These are phyloP conservation scores for Hepsetus odoe DNA, from an alignment of 2,113 vertebrate genomes.

Conservation along the genomic window DNA sequence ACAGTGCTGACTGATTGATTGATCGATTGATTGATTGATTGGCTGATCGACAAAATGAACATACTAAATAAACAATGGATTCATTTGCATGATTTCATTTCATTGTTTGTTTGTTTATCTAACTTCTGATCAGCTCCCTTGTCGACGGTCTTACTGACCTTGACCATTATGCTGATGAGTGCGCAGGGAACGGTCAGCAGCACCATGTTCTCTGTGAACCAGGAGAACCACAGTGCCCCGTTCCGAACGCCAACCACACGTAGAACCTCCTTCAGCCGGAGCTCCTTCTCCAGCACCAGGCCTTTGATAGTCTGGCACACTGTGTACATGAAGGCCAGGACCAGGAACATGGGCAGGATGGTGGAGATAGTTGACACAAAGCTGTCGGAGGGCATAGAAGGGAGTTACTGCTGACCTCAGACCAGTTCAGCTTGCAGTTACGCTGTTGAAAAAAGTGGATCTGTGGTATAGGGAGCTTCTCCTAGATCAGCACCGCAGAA, in stretches of 20 bases:
- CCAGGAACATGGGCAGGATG: slow-evolving; percentile 77
- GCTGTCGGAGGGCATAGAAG: slow-evolving; percentile 59
- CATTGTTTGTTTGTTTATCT: neutral
- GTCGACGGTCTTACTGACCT: slow-evolving; percentile 66
- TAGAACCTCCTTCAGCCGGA: slow-evolving; percentile 70
- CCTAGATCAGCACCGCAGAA: neutral
- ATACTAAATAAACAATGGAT: too few relatives aligned
- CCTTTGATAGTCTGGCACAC: slow-evolving; percentile 71
- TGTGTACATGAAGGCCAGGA: slow-evolving; percentile 70
- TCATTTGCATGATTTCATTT: neutral
- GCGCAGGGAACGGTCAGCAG: slow-evolving; percentile 67
- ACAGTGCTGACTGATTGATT: neutral
- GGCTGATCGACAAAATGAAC: neutral
- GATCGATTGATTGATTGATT: slow-evolving; percentile 6
- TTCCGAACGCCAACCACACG: slow-evolving; percentile 63
- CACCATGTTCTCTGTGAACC: slow-evolving; percentile 66
- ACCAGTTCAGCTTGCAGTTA: neutral
- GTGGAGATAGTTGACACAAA: slow-evolving; percentile 66
- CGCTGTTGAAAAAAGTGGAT: too few relatives aligned
- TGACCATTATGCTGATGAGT: slow-evolving; percentile 72
- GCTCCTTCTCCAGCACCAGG: slow-evolving; percentile 71
- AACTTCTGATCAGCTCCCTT: neutral
- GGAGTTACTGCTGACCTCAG: neutral
- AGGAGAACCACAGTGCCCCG: slow-evolving; percentile 57
- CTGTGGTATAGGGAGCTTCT: slow-evolving; percentile 6